Evolutionary conservation across 2,113 vertebrate species (phyloP).

Genomic region (Rhegmatorhina hoffmannsi): DNA sequence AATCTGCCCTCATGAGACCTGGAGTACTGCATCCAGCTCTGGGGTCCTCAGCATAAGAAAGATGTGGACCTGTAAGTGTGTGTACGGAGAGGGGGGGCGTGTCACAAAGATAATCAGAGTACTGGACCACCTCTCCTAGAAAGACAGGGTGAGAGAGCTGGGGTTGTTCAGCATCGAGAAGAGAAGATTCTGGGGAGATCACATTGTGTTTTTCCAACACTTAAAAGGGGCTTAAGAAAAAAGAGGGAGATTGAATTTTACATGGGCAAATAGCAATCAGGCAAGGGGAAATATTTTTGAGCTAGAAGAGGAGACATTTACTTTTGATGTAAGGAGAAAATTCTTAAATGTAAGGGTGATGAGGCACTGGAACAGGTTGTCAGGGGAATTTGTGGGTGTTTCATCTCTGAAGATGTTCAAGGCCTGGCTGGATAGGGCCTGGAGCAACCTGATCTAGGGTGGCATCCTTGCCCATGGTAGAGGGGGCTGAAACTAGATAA

Average conservation of each 20-base stretch:
- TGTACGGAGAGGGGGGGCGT: neutral
- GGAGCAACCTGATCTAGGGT: neutral
- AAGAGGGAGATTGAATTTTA: neutral
- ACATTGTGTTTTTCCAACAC: neutral
- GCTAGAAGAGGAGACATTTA: neutral
- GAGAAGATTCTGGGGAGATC: neutral
- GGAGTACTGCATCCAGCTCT: neutral
- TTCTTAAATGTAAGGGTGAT: neutral
- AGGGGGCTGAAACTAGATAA: neutral
- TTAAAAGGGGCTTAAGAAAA: neutral
- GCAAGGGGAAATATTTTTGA: neutral
- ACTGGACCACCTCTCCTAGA: neutral
- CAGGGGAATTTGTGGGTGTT: neutral
- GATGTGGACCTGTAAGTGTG: neutral
- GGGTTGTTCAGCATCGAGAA: no score
- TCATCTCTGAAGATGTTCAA: neutral
- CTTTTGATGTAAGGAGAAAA: neutral
- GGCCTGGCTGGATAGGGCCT: no score
- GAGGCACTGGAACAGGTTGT: neutral
- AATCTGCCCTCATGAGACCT: neutral
- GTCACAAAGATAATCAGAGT: neutral
- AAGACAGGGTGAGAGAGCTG: neutral
- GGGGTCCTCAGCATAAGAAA: neutral
- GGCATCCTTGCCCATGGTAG: neutral
- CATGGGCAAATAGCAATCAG: accelerated